Evolutionary conservation across 2,888 invertebrate species (phyloP).

Genomic region (Pyrrhia umbra): DNA sequence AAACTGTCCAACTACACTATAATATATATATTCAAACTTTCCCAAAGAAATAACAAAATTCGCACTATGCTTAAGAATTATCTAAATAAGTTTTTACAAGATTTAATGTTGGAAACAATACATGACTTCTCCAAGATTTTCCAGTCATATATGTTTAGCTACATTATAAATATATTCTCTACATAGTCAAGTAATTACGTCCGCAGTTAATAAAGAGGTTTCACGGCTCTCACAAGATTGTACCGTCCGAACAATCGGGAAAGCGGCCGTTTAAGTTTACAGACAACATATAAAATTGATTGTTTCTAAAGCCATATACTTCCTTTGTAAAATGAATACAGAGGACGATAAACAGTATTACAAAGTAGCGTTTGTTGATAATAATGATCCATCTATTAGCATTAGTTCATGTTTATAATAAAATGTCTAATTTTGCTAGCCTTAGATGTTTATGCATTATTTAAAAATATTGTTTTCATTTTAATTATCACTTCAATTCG

Average conservation of each 20-base stretch:
- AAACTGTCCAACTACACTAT: background rate
- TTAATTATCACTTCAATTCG: too few relatives aligned
- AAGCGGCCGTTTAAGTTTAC: conserved; percentile 34
- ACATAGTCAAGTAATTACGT: conserved; percentile 70
- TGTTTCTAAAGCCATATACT: conserved; percentile 37
- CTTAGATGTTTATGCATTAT: too few relatives aligned
- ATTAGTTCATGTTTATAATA: background rate
- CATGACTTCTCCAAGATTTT: conserved; percentile 4
- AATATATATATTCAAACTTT: too few relatives aligned
- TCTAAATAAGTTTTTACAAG: background rate
- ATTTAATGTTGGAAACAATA: background rate
- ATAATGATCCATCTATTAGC: background rate
- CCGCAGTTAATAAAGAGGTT: conserved; percentile 75
- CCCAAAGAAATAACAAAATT: too few relatives aligned
- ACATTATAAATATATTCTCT: conserved; percentile 9
- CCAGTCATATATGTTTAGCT: conserved; percentile 7
- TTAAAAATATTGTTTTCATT: too few relatives aligned
- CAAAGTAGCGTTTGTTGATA: background rate
- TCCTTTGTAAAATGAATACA: conserved; percentile 15
- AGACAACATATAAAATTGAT: conserved; percentile 43
- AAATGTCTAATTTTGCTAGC: too few relatives aligned
- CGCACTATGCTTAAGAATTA: background rate
- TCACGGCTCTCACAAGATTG: conserved; percentile 47
- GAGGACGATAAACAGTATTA: too few relatives aligned
- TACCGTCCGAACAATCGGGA: conserved; percentile 42